Percentiles rank a stretch among this genome's conserved stretches.
Evolutionary conservation across 2,113 vertebrate genomes (phyloP).

Genomic region (Oxyura jamaicensis): DNA sequence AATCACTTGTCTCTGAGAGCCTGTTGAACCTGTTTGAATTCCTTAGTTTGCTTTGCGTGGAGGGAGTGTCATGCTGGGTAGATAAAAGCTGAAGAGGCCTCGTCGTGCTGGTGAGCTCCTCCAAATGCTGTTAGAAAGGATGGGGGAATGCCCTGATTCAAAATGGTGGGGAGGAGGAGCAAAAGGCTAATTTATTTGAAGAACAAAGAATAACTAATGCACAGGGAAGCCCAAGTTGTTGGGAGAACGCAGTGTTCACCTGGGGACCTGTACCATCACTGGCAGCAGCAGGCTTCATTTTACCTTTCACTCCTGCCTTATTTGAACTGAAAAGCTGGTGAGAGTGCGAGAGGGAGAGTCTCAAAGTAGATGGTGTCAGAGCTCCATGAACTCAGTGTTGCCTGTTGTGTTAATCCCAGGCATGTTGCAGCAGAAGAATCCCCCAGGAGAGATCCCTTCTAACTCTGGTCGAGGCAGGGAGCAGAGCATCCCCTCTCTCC

Average conservation of each 20-base stretch:
- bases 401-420: neutral
- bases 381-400: neutral
- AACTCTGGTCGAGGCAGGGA: neutral
- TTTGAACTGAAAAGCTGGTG: neutral
- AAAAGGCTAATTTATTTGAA: neutral
- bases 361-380: neutral
- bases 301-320: neutral
- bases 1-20: neutral
- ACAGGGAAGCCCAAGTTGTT: neutral
- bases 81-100: neutral
- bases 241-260: neutral
- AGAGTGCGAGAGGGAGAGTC: neutral
- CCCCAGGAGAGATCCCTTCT: neutral
- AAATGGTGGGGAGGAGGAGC: neutral
- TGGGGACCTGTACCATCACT: accelerated
- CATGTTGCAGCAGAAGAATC: neutral
- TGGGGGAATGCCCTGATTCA: neutral
- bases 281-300: neutral
- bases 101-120: neutral
- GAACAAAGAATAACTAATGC: neutral
- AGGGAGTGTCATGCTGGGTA: neutral
- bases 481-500: neutral
- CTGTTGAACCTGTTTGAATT: neutral
- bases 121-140: neutral
- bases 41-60: neutral